Conservation (phyloP, 64 coral and sea anemone species). For the Porites australiensis region DNA sequence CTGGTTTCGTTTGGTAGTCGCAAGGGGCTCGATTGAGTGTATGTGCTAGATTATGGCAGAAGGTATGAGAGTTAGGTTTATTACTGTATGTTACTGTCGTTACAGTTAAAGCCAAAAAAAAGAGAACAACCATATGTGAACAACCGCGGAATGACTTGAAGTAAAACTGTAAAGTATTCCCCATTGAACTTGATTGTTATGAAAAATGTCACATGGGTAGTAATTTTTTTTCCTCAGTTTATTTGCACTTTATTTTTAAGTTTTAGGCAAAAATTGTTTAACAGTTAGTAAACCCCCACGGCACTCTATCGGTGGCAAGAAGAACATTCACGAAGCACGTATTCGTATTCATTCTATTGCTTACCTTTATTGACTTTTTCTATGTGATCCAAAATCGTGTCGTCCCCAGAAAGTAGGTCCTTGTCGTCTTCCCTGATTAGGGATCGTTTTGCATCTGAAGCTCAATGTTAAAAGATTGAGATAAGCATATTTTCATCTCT, state of each 20-base stretch:
- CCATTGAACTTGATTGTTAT: too few relatives aligned
- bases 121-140: too few relatives aligned
- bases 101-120: too few relatives aligned
- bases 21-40: too few relatives aligned
- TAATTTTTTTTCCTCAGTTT: not conserved
- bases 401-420: not conserved
- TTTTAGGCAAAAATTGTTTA: not conserved
- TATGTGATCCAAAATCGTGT: slow-evolving; percentile 39
- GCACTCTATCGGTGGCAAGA: not conserved
- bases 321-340: not conserved
- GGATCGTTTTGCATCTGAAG: not conserved
- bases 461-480: not conserved
- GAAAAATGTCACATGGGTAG: not conserved
- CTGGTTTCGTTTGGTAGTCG: too few relatives aligned
- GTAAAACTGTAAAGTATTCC: not conserved
- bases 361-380: slow-evolving; percentile 48
- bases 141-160: too few relatives aligned
- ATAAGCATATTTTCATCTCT: not conserved
- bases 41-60: too few relatives aligned
- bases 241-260: not conserved
- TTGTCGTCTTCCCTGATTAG: not conserved
- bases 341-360: too few relatives aligned
- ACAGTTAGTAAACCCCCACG: not conserved
- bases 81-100: too few relatives aligned
- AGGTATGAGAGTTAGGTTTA: too few relatives aligned